These are phyloP conservation scores for Pangasianodon hypophthalmus DNA, from an alignment of 2,113 vertebrate species.

Conservation along the genomic window DNA sequence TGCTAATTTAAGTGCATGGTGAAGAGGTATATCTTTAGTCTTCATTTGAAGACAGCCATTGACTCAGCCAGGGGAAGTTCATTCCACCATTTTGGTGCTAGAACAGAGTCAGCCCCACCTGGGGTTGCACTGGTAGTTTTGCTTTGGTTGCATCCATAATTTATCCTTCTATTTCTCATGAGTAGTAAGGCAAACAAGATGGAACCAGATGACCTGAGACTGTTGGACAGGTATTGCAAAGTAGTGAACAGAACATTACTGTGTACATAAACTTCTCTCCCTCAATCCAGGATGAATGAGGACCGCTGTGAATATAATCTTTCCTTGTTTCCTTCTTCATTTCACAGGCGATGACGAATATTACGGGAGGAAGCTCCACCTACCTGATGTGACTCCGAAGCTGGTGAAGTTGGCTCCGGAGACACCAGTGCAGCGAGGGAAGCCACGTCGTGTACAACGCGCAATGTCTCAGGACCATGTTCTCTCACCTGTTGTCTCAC, in stretches of 20 bases:
- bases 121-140: background rate
- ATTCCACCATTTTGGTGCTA: background rate
- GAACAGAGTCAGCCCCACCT: background rate
- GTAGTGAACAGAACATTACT: background rate
- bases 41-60: background rate
- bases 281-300: background rate
- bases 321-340: background rate
- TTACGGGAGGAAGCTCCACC: conserved; percentile 87
- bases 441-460: conserved; percentile 82
- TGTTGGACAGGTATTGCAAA: background rate
- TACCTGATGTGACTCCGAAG: conserved; percentile 83
- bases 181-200: background rate
- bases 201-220: background rate
- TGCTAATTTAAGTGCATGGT: background rate
- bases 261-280: background rate
- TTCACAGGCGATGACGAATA: conserved; percentile 89
- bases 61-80: background rate
- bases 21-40: background rate
- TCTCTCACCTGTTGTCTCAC: conserved; percentile 82
- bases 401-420: conserved; percentile 88
- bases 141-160: background rate
- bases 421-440: conserved; percentile 63
- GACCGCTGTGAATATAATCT: background rate
- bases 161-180: background rate
- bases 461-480: conserved; percentile 98